A percentile compares a stretch with the other conserved stretches of the same genome.
Conservation (phyloP, 2,797 vertebrate genomes). For the Crenichthys baileyi region DNA sequence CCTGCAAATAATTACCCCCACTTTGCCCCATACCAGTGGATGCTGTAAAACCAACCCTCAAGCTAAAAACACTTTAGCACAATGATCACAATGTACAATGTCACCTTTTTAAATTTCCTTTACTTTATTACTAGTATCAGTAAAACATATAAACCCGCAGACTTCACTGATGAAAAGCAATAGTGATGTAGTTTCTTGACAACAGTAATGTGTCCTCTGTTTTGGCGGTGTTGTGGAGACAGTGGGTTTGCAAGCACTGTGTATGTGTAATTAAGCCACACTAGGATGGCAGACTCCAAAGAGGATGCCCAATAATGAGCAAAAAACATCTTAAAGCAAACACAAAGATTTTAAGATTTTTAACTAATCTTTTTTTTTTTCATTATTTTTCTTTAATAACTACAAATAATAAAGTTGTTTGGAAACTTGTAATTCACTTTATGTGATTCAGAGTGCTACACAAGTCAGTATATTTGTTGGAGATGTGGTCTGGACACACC, state of each 20-base stretch:
- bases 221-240: slow-evolving; percentile 49
- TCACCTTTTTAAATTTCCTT: slow-evolving; percentile 21
- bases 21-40: slow-evolving; percentile 10
- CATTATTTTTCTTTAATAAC: background rate
- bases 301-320: slow-evolving; percentile 11
- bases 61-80: slow-evolving; percentile 18
- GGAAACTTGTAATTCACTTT: slow-evolving; percentile 1
- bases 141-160: slow-evolving; percentile 29
- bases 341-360: background rate
- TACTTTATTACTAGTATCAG: background rate
- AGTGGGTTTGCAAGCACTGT: slow-evolving; percentile 35
- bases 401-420: background rate
- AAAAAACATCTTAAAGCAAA: background rate
- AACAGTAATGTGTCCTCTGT: slow-evolving; percentile 37
- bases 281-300: slow-evolving; percentile 27
- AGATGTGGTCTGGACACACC: slow-evolving; percentile 47
- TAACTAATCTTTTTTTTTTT: background rate
- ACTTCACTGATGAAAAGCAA: slow-evolving; percentile 35
- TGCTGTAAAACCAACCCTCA: background rate
- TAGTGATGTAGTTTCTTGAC: slow-evolving; percentile 32
- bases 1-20: slow-evolving; percentile 42
- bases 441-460: slow-evolving; percentile 4
- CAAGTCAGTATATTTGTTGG: slow-evolving; percentile 21
- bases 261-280: slow-evolving; percentile 53
- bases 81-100: slow-evolving; percentile 29